Base-by-base conservation (phyloP, 2,113 vertebrate species). In the Antidorcas marsupialis region DNA sequence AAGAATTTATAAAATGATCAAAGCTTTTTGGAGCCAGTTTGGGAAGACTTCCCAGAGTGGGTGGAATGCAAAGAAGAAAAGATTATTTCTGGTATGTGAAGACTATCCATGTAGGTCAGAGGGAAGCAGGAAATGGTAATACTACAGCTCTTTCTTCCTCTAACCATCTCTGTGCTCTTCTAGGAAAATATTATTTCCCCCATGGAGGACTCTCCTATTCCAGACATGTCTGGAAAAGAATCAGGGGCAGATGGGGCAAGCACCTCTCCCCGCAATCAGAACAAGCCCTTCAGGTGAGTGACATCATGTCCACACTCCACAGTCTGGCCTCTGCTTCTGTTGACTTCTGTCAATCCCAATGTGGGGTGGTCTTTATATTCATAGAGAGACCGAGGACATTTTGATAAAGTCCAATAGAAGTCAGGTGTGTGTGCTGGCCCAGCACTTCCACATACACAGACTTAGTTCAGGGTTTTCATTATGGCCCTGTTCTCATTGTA, bases 161-260 rank as follows among this genome's bases (percentile, higher is more conserved):
- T 43, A 39, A 93, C 10, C 17, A 59, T 43, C 57, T 89, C 17
- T 71, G 6, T 96, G 0, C 0, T 53, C 2, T 78, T 97, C 59
- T 91, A 99, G 99, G 99, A 99, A 98, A 99, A 99, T 97, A 99
- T 99, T 95, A 99, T 99, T 98, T 99, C 99, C 93, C 99, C 99
- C 1, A 99, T 99, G 76, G 99, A 99, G 98, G 99, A 99, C 98
- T 99, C 99, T 27, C 99, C 99, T 6, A 99, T 99, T 87, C 99
- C 99, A 0, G 99, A 99, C 97, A 99, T 99, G 28, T 98, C 99
- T 0, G 99, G 99, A 64, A 99, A 99, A 97, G 99, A 99, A 94
- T 99, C 99, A 0, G 99, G 99, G 85, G 99, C 99, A 0, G 99
- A 99, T 0, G 99, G 99, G 1, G 99, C 99, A 0, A 99, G 99